Evolutionary conservation across 1,140 invertebrate genomes (phyloP).

Genomic region (Papilio dardanus): DNA sequence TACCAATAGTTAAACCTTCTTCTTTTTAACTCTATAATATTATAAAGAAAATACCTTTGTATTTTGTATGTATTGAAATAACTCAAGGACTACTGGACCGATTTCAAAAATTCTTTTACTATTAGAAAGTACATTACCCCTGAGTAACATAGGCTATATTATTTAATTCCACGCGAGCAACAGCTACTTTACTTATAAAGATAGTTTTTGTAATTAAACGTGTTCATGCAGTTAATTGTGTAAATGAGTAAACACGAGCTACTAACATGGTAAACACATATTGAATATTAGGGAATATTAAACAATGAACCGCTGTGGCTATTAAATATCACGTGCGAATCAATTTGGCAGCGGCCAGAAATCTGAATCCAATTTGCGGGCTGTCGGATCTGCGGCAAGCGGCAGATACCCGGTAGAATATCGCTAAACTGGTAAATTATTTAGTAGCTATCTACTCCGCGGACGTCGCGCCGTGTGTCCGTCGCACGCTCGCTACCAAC

Average conservation of each 20-base stretch:
- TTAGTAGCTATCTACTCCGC: constrained; percentile 71
- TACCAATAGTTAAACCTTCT: too few species aligned
- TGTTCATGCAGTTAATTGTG: neutral
- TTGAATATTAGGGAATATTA: constrained; percentile 36
- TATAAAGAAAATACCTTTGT: too few species aligned
- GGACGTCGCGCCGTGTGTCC: constrained; percentile 24
- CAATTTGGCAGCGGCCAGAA: constrained; percentile 77
- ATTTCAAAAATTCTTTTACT: too few species aligned
- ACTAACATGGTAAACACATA: constrained; percentile 28
- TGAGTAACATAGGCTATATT: too few species aligned
- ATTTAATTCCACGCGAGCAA: too few species aligned
- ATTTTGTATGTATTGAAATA: too few species aligned
- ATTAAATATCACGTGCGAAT: constrained; percentile 80
- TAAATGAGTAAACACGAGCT: neutral
- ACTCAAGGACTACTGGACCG: too few species aligned
- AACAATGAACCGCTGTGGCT: constrained; percentile 56
- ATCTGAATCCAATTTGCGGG: constrained; percentile 81
- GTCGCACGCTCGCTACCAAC: neutral
- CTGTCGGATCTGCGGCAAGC: constrained; percentile 74
- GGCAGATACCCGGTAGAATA: constrained; percentile 77
- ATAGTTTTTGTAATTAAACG: neutral
- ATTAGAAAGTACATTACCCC: too few species aligned
- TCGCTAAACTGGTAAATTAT: constrained; percentile 81
- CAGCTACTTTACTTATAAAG: too few species aligned
- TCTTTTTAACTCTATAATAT: too few species aligned